These are phyloP conservation scores for Mamestra configurata DNA, from an alignment of 1,140 invertebrate species.

Conservation along the genomic window DNA sequence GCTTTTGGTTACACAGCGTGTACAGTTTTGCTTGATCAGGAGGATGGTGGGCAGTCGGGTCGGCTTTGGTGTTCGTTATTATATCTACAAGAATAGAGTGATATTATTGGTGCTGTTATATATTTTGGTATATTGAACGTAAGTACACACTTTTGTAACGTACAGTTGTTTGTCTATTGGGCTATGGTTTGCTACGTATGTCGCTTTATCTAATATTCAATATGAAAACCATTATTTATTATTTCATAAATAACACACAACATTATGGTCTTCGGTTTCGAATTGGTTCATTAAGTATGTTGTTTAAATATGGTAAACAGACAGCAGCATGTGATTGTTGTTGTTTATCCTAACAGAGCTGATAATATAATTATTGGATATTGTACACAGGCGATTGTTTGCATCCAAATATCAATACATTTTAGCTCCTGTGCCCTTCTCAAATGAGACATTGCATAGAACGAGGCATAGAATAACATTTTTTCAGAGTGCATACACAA, in stretches of 20 bases:
- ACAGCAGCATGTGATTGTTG: background rate
- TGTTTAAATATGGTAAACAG: background rate
- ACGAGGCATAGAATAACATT: too few species aligned
- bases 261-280: background rate
- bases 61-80: conserved; percentile 61
- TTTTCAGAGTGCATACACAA: too few species aligned
- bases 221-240: background rate
- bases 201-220: background rate
- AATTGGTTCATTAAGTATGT: background rate
- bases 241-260: conserved; percentile 22
- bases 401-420: background rate
- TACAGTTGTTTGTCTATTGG: conserved; percentile 42
- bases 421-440: too few species aligned
- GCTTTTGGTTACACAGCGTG: conserved; percentile 56
- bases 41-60: conserved; percentile 49
- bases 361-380: background rate
- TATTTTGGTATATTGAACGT: conserved; percentile 56
- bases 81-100: conserved; percentile 55
- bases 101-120: conserved; percentile 59
- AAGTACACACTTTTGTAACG: conserved; percentile 64
- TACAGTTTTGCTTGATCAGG: conserved; percentile 60
- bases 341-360: background rate
- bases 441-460: too few species aligned
- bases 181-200: conserved; percentile 43
- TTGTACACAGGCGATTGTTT: background rate